phyloP scores from a whole-genome alignment of 2,888 invertebrate species.

The Drosophila lacicola region DNA sequence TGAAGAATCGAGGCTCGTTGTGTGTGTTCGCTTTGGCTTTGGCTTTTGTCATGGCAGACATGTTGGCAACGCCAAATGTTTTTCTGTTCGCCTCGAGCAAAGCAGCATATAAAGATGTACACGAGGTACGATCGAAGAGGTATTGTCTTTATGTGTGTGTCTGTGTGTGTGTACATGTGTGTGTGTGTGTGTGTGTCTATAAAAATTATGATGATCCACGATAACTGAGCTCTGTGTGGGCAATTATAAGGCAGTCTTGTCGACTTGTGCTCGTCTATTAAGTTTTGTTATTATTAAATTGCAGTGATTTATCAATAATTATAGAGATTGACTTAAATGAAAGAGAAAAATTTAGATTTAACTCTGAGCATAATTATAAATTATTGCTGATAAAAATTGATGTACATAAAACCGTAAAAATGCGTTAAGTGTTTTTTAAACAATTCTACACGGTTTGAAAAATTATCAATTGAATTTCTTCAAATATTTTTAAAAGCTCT shows the following conservation, averaged over 20 bases:
- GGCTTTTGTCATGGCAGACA: conserved; percentile 78
- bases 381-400: not conserved
- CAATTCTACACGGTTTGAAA: not conserved
- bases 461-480: too few relatives aligned
- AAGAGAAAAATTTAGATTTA: conserved; percentile 1
- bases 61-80: conserved; percentile 78
- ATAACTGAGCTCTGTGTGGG: conserved; percentile 46
- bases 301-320: conserved; percentile 35
- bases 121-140: conserved; percentile 52
- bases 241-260: conserved; percentile 43
- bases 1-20: conserved; percentile 24
- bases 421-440: not conserved
- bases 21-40: conserved; percentile 25
- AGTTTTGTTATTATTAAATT: conserved; percentile 32
- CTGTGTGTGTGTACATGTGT: not conserved
- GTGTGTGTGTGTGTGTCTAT: conserved; percentile 28
- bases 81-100: conserved; percentile 58
- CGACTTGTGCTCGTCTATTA: conserved; percentile 20
- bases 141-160: conserved; percentile 39
- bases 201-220: conserved; percentile 50
- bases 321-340: conserved; percentile 26
- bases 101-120: conserved; percentile 61
- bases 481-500: too few relatives aligned
- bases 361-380: conserved; percentile 8
- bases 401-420: not conserved